Conservation (phyloP, 1,140 invertebrate species). For the Ooceraea biroi region DNA sequence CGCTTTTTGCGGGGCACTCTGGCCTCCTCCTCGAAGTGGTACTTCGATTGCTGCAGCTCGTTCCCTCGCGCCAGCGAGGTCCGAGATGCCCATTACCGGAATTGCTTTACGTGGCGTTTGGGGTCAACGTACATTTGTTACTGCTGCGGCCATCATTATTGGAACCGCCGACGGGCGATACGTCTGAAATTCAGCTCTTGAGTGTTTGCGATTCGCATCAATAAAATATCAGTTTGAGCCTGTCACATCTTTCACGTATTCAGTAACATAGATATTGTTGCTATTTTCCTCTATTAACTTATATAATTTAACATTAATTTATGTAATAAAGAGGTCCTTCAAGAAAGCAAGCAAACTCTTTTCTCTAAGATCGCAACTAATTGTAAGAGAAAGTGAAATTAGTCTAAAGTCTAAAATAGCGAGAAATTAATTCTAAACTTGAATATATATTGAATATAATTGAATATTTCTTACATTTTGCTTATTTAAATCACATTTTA, state of each 20-base stretch:
- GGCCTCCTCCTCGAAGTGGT: background rate
- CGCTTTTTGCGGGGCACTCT: slow-evolving; percentile 37
- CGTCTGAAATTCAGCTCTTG: slow-evolving; percentile 24
- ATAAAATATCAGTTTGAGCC: slow-evolving; percentile 18
- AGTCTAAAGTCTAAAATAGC: too few relatives aligned
- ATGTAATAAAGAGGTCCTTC: too few relatives aligned
- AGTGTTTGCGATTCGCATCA: slow-evolving; percentile 26
- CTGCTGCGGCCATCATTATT: slow-evolving; percentile 33
- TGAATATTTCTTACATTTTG: too few relatives aligned
- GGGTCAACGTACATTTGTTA: slow-evolving; percentile 59
- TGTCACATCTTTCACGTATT: background rate
- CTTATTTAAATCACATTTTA: too few relatives aligned
- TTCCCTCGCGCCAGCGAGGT: background rate
- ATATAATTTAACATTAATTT: too few relatives aligned
- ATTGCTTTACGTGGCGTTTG: slow-evolving; percentile 53
- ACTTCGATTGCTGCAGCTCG: slow-evolving; percentile 26
- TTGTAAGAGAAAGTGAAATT: too few relatives aligned
- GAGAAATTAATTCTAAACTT: too few relatives aligned
- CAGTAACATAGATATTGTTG: background rate
- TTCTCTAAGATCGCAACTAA: too few relatives aligned
- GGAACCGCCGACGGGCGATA: slow-evolving; percentile 4
- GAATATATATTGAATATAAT: too few relatives aligned
- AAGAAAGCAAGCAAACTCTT: too few relatives aligned
- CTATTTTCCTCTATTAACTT: too few relatives aligned
- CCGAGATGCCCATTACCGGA: slow-evolving; percentile 49